Conservation (phyloP, 2,113 vertebrate genomes). For the Eulacestoma nigropectus region DNA sequence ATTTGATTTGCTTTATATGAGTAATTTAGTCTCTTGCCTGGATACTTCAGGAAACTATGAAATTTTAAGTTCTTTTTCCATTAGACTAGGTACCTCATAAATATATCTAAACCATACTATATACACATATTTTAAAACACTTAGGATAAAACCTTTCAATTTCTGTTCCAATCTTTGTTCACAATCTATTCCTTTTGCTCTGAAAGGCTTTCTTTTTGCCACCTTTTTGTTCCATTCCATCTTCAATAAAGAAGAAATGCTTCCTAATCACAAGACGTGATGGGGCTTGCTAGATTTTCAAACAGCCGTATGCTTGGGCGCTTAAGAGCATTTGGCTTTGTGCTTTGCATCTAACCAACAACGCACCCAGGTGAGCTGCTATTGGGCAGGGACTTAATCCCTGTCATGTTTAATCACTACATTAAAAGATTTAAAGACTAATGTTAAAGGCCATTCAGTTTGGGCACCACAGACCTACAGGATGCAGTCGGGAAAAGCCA, state of each 20-base stretch:
- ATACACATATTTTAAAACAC: background rate
- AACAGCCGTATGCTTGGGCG: background rate
- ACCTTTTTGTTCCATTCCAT: background rate
- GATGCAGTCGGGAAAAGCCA: background rate
- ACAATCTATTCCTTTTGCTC: background rate
- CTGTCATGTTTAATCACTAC: conserved; percentile 55
- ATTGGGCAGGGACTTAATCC: conserved; percentile 53
- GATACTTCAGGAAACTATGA: background rate
- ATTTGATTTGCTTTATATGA: background rate
- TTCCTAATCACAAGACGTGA: background rate
- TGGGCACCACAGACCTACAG: background rate
- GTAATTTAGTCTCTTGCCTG: background rate
- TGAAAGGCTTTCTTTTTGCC: background rate
- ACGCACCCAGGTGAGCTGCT: background rate
- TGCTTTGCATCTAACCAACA: background rate
- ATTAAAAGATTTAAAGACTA: conserved; percentile 35
- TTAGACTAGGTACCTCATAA: background rate
- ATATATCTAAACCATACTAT: background rate
- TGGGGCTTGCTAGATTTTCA: background rate
- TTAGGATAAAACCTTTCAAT: background rate
- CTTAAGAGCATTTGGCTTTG: conserved; percentile 55
- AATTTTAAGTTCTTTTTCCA: background rate
- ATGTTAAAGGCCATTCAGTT: conserved; percentile 4
- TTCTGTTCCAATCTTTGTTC: background rate
- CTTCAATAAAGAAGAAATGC: background rate